Base-by-base conservation (phyloP, 2,113 vertebrate genomes). In the Callionymus lyra region DNA sequence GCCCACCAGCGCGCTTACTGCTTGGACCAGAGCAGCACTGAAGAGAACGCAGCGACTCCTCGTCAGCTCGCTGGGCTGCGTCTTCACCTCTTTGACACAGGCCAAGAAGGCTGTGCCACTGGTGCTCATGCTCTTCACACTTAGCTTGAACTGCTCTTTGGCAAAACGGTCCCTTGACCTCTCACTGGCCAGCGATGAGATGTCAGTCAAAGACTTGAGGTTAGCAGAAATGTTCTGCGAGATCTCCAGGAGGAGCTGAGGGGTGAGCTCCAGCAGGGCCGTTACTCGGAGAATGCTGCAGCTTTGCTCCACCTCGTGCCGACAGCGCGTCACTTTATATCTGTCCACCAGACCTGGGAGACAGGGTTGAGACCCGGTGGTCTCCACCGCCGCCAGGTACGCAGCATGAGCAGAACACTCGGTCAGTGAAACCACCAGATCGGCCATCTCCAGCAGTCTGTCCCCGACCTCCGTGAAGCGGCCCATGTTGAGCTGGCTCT, bases 401-500 rank as follows among this genome's bases (percentile, higher is more conserved):
- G 94, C 93, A 0, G 94, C 95, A 0, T 99, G 94, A 9, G 94
- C 91, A 0, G 95, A 97, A 66, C 88, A 93, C 53, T 99, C 95
- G 0, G 93, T 94, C 71, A 99, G 70, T 3, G 95, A 92, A 63
- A 97, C 92, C 70, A 97, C 94, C 59, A 97, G 68, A 72, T 96
- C 89, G 0, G 90, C 91, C 89, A 97, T 90, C 75, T 98, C 94
- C 76, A 82, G 62, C 50, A 98, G 85, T 59, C 90, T 89, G 68
- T 94, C 92, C 12, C 90, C 93, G 4, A 91, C 93, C 72, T 99
- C 95, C 0, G 74, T 75, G 41, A 94, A 96, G 65, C 90, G 89
- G 61, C 95, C 95, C 95, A 98, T 96, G 72, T 97, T 98, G 65
- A 98, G 93, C 82, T 97, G 94, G 83, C 92, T 96, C 85, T 99